phyloP scores from a whole-genome alignment of 1,140 invertebrate genomes.

The Trinorchestia longiramus region DNA sequence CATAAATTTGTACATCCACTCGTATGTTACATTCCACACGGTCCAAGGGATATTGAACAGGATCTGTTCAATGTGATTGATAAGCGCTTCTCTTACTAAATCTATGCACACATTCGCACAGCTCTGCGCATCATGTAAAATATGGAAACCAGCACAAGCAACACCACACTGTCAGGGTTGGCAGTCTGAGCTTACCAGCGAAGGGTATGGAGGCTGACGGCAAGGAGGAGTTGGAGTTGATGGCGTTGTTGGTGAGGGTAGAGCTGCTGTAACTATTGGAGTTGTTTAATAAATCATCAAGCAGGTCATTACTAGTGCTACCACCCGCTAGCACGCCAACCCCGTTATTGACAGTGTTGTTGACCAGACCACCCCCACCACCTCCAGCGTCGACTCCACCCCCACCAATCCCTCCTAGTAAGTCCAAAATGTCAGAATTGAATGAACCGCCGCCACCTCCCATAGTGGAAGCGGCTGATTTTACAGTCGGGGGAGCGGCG shows the following conservation, averaged over 20 bases:
- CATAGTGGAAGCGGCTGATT: constrained; percentile 68
- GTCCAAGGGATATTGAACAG: too few relatives aligned
- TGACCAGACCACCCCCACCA: background rate
- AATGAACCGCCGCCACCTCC: constrained; percentile 70
- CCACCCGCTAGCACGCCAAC: background rate
- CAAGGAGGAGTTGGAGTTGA: constrained; percentile 47
- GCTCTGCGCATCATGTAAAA: background rate
- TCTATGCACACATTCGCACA: background rate
- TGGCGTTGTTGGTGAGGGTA: constrained; percentile 55
- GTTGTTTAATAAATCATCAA: constrained; percentile 76
- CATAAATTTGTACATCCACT: too few relatives aligned
- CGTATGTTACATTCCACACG: too few relatives aligned
- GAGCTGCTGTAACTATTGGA: constrained; percentile 59
- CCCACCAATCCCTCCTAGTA: constrained; percentile 77
- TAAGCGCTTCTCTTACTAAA: too few relatives aligned
- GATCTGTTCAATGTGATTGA: too few relatives aligned
- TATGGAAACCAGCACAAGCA: background rate
- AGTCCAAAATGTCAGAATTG: constrained; percentile 86
- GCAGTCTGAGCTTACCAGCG: background rate
- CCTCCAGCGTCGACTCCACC: background rate
- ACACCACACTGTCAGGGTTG: background rate
- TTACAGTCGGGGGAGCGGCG: constrained; percentile 20
- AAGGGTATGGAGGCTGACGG: background rate
- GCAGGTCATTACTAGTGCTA: constrained; percentile 70
- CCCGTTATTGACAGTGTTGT: constrained; percentile 17